A percentile compares a stretch with the other conserved stretches of the same genome.
Evolutionary conservation across 2,888 invertebrate species (phyloP).

Genomic region (Polymixis flavicincta): DNA sequence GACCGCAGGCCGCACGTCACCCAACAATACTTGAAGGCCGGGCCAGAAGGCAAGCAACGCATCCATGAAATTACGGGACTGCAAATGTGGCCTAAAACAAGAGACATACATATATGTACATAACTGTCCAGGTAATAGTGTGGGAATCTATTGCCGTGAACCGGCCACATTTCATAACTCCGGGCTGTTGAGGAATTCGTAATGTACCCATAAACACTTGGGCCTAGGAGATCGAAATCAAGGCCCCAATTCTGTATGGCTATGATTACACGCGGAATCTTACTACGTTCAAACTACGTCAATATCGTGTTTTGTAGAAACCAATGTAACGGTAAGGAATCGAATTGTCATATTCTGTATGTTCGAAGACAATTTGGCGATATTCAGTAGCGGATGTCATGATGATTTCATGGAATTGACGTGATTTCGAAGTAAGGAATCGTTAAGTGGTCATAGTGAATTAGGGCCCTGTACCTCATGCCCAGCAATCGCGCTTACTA

Average conservation of each 20-base stretch:
- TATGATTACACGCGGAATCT: no score
- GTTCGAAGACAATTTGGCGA: no score
- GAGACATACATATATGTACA: background rate
- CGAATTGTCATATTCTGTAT: no score
- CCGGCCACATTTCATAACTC: background rate
- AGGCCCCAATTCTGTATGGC: no score
- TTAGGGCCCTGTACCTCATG: background rate
- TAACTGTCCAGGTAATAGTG: background rate
- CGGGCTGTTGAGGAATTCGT: background rate
- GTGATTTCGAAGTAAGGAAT: no score
- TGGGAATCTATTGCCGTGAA: background rate
- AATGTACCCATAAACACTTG: background rate
- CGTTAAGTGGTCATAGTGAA: no score
- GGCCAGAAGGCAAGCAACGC: slow-evolving; percentile 99
- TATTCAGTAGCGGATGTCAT: no score
- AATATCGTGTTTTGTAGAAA: no score
- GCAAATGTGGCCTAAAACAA: slow-evolving; percentile 94
- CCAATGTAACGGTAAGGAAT: no score
- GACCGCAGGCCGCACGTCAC: slow-evolving; percentile 99
- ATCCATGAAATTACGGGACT: slow-evolving; percentile 99
- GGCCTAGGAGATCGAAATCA: background rate
- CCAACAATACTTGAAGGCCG: slow-evolving; percentile 96
- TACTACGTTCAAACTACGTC: no score
- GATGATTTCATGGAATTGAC: no score
- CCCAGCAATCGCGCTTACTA: background rate